These are phyloP conservation scores for Zingel zingel DNA, from an alignment of 2,113 vertebrate species.

Conservation along the genomic window DNA sequence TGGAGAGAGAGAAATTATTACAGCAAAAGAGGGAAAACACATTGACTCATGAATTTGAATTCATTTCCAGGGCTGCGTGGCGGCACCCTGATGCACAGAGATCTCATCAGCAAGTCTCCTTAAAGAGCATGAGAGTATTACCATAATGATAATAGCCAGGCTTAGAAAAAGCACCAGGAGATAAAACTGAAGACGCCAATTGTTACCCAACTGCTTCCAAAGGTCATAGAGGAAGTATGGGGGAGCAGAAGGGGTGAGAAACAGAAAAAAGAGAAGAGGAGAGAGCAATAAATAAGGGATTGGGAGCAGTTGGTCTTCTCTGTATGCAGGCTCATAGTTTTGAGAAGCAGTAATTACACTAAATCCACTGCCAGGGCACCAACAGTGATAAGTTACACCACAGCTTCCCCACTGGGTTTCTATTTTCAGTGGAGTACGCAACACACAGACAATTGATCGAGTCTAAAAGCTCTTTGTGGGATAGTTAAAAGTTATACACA, in stretches of 20 bases:
- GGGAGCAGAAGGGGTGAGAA: background rate
- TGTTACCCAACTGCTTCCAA: constrained; percentile 33
- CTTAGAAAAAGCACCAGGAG: constrained; percentile 42
- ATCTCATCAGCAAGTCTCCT: constrained; percentile 59
- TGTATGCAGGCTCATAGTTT: constrained; percentile 6
- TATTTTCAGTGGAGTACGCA: constrained; percentile 35
- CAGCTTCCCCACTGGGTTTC: constrained; percentile 28
- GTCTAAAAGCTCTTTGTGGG: constrained; percentile 61
- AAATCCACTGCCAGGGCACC: background rate
- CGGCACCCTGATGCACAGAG: constrained; percentile 22
- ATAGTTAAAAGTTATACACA: constrained; percentile 31
- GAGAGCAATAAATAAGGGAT: constrained; percentile 1
- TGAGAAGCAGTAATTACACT: constrained; percentile 33
- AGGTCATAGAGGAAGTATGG: constrained; percentile 32
- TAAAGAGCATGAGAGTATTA: constrained; percentile 58
- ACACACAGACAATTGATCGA: constrained; percentile 47
- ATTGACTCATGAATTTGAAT: constrained; percentile 60
- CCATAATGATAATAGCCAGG: constrained; percentile 55
- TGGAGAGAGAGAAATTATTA: constrained; percentile 8
- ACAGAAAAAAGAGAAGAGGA: background rate
- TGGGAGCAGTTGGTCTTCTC: constrained; percentile 16
- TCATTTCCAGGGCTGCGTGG: constrained; percentile 38
- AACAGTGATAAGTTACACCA: constrained; percentile 4
- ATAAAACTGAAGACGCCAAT: constrained; percentile 9
- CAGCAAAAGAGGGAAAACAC: constrained; percentile 20